Base-by-base conservation (phyloP, 2,888 invertebrate species). In the Byasa hedistus region DNA sequence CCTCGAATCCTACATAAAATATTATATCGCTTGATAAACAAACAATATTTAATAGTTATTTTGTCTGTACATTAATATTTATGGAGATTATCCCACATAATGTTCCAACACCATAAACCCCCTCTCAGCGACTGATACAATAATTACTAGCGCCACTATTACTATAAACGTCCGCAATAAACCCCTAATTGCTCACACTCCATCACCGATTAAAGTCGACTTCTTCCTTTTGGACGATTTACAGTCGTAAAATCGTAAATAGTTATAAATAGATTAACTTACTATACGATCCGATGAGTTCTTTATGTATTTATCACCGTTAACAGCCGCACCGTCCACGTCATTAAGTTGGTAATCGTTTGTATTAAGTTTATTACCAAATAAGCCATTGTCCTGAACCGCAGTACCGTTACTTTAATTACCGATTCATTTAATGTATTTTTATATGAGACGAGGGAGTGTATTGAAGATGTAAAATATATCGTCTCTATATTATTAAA, bases 221-320 rank as follows among this genome's bases (percentile, higher is more conserved):
- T 66, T 61, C 64, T 69, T 72, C 68, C 66, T 72, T 73, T 72
- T 72, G 70, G 72, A 72, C 76, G 74, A 77, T 79, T 79, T 76
- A 71, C 72, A 75, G 71, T 77, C 75, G 73, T 79, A 77, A 79
- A 79, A 68, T 66, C 61, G 61, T 57, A 66, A 66, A 66, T 60
- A 60, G 60, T 67, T 67, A 69, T 74, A 73, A 73, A 73, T 72
- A 73, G 71, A 72, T 73, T 71, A 72, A 55, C 39, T 15, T 23
- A 52, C 57, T 24, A 23, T 66, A 48, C 44, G 24, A 44, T 61
- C 27, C 27, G n/a, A 15, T 12, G 44, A 57, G 54, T 0, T 52
- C 4, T 24, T 17, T 17, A 54, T 22, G 32, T 12, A 2, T 0
- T 4, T 1, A n/a, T 4, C 19, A 32, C 0, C 0, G 48, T 59